Conservation (phyloP, 2,888 invertebrate species). For the Drosophila falleni region DNA sequence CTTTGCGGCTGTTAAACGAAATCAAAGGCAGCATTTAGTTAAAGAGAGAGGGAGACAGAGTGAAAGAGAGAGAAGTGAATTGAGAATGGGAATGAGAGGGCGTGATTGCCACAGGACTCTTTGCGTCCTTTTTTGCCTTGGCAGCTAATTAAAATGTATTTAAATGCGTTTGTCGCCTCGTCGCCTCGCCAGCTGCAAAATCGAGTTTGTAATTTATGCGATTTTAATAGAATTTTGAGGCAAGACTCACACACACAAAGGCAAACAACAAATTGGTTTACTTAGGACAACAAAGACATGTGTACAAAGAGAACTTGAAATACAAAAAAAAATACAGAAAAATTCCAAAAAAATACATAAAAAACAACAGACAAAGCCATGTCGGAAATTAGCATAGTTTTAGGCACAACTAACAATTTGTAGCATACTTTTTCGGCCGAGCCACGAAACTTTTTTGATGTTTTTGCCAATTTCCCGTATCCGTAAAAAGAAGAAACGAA, state of each 20-base stretch:
- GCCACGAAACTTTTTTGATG: slow-evolving; percentile 63
- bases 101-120: background rate
- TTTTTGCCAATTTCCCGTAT: slow-evolving; percentile 75
- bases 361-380: slow-evolving; percentile 21
- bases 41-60: background rate
- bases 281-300: slow-evolving; percentile 38
- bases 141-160: slow-evolving; percentile 78
- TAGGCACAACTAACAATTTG: slow-evolving; percentile 33
- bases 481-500: slow-evolving; percentile 4
- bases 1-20: slow-evolving; percentile 57
- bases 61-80: background rate
- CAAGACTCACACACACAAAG: slow-evolving; percentile 19
- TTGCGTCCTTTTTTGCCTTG: slow-evolving; percentile 37
- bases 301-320: slow-evolving; percentile 10
- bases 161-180: slow-evolving; percentile 56
- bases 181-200: slow-evolving; percentile 35
- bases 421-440: slow-evolving; percentile 41
- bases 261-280: slow-evolving; percentile 52
- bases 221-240: slow-evolving; percentile 62
- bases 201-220: slow-evolving; percentile 63
- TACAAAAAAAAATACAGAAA: background rate
- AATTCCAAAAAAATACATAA: background rate
- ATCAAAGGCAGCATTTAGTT: slow-evolving; percentile 51
- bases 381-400: slow-evolving; percentile 78
- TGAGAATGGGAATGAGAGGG: background rate